Evolutionary conservation across 2,888 invertebrate species (phyloP).

Genomic region (Volucella zonaria): DNA sequence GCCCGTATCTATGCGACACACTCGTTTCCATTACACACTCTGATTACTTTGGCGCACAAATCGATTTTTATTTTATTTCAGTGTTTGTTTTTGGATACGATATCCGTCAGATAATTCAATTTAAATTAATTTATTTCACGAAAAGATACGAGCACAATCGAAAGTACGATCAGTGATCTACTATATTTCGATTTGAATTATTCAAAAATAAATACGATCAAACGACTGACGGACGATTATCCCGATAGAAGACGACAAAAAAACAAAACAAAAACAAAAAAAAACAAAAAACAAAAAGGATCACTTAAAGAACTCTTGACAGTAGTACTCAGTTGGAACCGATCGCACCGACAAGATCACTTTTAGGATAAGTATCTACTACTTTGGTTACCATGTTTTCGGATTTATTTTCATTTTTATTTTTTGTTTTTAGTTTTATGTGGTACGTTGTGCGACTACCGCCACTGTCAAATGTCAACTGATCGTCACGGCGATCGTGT

Average conservation of each 20-base stretch:
- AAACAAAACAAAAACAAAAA: background rate
- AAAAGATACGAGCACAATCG: constrained; percentile 4
- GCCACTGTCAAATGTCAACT: constrained; percentile 82
- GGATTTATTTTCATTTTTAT: too few relatives aligned
- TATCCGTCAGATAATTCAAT: constrained; percentile 25
- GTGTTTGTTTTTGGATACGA: background rate
- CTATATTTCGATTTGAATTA: background rate
- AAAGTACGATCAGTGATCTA: constrained; percentile 34
- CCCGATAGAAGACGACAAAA: background rate
- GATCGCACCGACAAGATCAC: constrained; percentile 47
- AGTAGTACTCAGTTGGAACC: constrained; percentile 22
- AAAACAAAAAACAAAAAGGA: constrained; percentile 17
- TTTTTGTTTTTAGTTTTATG: too few relatives aligned
- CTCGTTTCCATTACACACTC: constrained; percentile 19
- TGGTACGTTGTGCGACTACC: constrained; percentile 39
- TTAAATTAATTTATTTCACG: background rate
- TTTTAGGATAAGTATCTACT: constrained; percentile 23
- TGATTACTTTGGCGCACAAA: constrained; percentile 37
- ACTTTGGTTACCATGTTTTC: constrained; percentile 17
- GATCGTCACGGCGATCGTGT: constrained; percentile 76
- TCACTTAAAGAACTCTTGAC: constrained; percentile 6
- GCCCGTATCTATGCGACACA: constrained; percentile 23
- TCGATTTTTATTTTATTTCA: constrained; percentile 12
- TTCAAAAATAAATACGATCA: background rate
- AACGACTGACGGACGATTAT: background rate